Conservation (phyloP, 1,140 invertebrate species). For the Adelges cooleyi region DNA sequence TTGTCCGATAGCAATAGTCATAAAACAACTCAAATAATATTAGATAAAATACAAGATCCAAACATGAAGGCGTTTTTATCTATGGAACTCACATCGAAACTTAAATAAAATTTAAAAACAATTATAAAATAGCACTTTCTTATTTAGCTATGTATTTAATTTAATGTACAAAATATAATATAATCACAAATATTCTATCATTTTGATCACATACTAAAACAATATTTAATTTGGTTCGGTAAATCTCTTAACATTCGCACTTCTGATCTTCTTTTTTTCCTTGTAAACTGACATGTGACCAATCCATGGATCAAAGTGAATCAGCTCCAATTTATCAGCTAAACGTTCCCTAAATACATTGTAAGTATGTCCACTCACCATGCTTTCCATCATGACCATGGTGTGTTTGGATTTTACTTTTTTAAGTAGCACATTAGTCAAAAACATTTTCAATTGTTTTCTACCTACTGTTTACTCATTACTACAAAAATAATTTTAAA, state of each 20-base stretch:
- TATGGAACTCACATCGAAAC: conserved; percentile 48
- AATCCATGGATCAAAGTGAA: conserved; percentile 62
- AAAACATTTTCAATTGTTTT: conserved; percentile 33
- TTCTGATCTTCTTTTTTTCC: conserved; percentile 53
- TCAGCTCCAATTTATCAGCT: conserved; percentile 62
- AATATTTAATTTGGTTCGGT: neutral
- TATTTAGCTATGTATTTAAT: neutral
- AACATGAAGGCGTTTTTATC: conserved; percentile 67
- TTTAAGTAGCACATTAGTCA: conserved; percentile 35
- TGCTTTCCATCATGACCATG: conserved; percentile 64
- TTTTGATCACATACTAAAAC: neutral
- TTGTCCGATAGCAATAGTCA: conserved; percentile 53
- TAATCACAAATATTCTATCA: neutral
- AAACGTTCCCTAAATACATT: conserved; percentile 53
- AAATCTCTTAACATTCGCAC: conserved; percentile 34
- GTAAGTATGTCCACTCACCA: conserved; percentile 59
- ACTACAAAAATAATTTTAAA: no score
- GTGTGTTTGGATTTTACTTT: conserved; percentile 40
- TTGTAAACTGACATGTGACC: conserved; percentile 48
- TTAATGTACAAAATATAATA: neutral
- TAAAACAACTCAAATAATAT: conserved; percentile 56
- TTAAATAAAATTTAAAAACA: conserved; percentile 10
- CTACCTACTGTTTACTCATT: no score
- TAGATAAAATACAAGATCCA: conserved; percentile 65
- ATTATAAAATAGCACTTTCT: neutral